Evolutionary conservation across 2,888 invertebrate genomes (phyloP), one percentile per base, ranked within the genome.

Genomic region (Choreutis nemorana): DNA sequence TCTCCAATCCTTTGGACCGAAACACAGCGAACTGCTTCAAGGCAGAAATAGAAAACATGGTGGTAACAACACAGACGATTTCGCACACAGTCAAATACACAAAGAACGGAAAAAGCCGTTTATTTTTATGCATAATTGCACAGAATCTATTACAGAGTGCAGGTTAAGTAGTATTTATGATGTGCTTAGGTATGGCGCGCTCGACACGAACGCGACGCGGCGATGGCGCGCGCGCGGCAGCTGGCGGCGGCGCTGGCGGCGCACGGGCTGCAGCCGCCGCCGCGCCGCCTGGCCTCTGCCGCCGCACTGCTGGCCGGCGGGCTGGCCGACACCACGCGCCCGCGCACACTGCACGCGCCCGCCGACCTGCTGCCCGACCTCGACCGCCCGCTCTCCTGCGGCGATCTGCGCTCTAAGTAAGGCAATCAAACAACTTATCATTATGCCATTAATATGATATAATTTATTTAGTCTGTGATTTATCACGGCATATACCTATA

Each of bases 131-230:
- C n/a, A n/a, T n/a, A n/a, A n/a, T n/a, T n/a, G n/a, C n/a, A n/a
- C n/a, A n/a, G n/a, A n/a, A n/a, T n/a, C 1, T 84, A 88, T 37
- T 89, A 87, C 61, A 89, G 87, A 59, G 84, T 86, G 20, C 87
- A 87, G 6, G n/a, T n/a, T n/a, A 16, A 8, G 9, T 11, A 3
- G 11, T 20, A n/a, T 3, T n/a, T n/a, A n/a, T n/a, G n/a, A n/a
- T n/a, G n/a, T n/a, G n/a, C n/a, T n/a, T 28, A 75, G 70, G 79
- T 94, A 40, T 94, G 94, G 94, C 92, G 94, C 55, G 91, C 93
- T 26, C 89, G 91, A 48, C 90, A 94, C 59, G 94, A 96, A 60
- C 81, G 96, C 45, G 94, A 94, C 62, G 86, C 94, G 68, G 91
- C 94, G 1, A 82, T 88, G 45, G 81, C 93, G 49, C 84, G 91